These are phyloP conservation scores for Anthopleura sola DNA, from an alignment of 64 coral and sea anemone genomes.

Conservation along the genomic window DNA sequence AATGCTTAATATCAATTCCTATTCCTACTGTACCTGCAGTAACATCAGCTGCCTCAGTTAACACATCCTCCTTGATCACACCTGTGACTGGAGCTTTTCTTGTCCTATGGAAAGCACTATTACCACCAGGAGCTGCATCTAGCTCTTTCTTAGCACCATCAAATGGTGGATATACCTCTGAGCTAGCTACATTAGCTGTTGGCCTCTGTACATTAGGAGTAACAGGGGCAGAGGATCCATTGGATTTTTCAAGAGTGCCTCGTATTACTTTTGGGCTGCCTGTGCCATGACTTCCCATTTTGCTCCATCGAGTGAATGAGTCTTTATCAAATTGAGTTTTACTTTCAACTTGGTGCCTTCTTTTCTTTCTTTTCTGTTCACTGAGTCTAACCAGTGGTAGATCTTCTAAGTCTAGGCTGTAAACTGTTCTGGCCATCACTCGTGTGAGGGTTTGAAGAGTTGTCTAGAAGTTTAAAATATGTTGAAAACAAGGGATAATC, in stretches of 20 bases:
- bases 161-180: not conserved
- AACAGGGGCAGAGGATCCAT: slow-evolving; percentile 12
- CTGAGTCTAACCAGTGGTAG: slow-evolving; percentile 91
- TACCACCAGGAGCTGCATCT: slow-evolving; percentile 33
- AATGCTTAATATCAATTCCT: too few relatives aligned
- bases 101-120: slow-evolving; percentile 57
- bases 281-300: slow-evolving; percentile 44
- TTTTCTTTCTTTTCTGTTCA: slow-evolving; percentile 84
- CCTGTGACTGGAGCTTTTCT: not conserved
- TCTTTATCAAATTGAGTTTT: slow-evolving; percentile 50
- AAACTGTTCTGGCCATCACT: slow-evolving; percentile 83
- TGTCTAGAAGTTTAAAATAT: slow-evolving; percentile 32
- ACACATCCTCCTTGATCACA: not conserved
- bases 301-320: slow-evolving; percentile 79
- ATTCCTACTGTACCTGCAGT: slow-evolving; percentile 50
- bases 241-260: not conserved
- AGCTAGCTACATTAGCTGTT: slow-evolving; percentile 2
- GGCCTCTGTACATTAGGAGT: slow-evolving; percentile 54
- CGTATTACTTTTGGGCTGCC: slow-evolving; percentile 39
- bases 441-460: slow-evolving; percentile 92
- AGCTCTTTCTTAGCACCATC: slow-evolving; percentile 33
- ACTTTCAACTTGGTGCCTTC: slow-evolving; percentile 34
- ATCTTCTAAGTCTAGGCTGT: slow-evolving; percentile 76
- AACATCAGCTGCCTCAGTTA: slow-evolving; percentile 24
- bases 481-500: too few relatives aligned